Evolutionary conservation across 2,113 vertebrate species (phyloP).

Genomic region (Fulica atra): DNA sequence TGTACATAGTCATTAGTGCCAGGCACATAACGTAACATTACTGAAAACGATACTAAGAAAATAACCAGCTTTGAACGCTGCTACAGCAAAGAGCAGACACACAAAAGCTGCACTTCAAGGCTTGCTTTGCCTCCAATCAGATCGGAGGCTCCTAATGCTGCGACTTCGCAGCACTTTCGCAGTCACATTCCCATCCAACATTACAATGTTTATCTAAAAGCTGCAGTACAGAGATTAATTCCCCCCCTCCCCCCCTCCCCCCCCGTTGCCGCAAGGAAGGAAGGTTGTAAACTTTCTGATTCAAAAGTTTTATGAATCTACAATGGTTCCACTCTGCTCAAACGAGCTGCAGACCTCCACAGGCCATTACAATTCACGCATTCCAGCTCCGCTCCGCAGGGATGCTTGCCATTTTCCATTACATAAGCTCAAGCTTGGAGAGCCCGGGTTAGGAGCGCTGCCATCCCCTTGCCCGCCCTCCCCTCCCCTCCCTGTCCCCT

Average conservation of each 20-base stretch:
- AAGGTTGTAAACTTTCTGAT: slow-evolving; percentile 38
- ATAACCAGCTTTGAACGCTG: neutral
- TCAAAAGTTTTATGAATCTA: slow-evolving; percentile 16
- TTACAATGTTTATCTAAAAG: slow-evolving; percentile 7
- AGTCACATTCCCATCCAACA: neutral
- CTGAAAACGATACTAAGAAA: neutral
- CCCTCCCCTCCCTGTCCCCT: neutral
- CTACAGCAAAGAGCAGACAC: neutral
- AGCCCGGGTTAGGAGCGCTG: neutral
- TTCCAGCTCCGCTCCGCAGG: neutral
- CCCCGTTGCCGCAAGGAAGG: neutral
- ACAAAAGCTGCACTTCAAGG: rapidly evolving
- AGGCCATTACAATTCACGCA: neutral
- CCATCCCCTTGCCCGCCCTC: neutral
- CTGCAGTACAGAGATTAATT: neutral
- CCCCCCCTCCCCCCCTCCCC: neutral
- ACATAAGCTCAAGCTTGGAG: neutral
- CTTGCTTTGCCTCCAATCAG: neutral
- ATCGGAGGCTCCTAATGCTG: neutral
- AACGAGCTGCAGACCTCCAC: slow-evolving; percentile 38
- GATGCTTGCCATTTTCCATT: slow-evolving; percentile 55
- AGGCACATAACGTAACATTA: neutral
- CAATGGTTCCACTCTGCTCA: slow-evolving; percentile 16
- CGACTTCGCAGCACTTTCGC: neutral
- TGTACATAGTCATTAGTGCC: neutral